Conservation (phyloP, 2,113 vertebrate species). For the Tretioscincus oriximinensis region DNA sequence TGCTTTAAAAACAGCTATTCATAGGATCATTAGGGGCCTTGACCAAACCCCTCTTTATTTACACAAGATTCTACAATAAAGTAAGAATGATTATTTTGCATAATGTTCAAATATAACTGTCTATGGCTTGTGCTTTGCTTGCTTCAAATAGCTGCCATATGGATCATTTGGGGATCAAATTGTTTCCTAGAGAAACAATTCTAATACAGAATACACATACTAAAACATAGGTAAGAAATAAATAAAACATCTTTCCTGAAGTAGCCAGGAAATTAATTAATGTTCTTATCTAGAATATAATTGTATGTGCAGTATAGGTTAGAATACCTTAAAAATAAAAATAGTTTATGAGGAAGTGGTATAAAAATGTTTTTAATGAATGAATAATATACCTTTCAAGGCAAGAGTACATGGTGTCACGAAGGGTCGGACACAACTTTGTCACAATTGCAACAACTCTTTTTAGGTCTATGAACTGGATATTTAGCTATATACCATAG, state of each 20-base stretch:
- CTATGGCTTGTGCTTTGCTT: background rate
- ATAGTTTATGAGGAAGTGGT: background rate
- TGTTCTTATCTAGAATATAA: background rate
- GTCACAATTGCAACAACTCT: background rate
- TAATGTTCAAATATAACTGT: constrained; percentile 12
- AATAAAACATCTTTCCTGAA: background rate
- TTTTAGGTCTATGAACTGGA: background rate
- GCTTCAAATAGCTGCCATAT: background rate
- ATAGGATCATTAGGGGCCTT: constrained; percentile 4
- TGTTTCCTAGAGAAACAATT: background rate
- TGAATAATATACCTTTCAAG: too few species aligned
- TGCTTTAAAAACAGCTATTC: constrained; percentile 24
- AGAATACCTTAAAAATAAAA: background rate
- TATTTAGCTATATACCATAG: background rate
- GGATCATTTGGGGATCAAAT: background rate
- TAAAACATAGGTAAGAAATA: background rate
- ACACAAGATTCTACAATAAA: constrained; percentile 21
- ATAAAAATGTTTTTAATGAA: too few species aligned
- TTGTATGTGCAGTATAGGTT: background rate
- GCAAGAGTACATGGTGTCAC: too few species aligned
- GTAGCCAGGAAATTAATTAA: background rate
- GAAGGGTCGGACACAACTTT: too few species aligned
- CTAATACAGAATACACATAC: background rate
- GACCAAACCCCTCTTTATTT: constrained; percentile 6
- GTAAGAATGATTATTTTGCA: constrained; percentile 9